Percentiles rank a stretch among this genome's conserved stretches.
Conservation (phyloP, 2,888 invertebrate species). For the Amphipyra tragopoginis region DNA sequence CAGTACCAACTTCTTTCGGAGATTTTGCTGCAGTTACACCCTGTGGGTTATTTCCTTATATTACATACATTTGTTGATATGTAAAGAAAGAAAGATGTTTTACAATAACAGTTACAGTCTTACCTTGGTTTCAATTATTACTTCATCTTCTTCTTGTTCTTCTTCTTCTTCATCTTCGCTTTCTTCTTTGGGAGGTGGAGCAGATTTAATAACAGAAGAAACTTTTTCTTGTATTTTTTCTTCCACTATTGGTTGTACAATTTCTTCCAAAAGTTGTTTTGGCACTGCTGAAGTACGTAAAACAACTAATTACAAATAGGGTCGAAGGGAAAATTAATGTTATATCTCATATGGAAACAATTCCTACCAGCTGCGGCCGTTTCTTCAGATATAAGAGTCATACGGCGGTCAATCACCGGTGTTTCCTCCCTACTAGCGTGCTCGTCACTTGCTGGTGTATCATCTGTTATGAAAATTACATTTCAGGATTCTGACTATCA, state of each 20-base stretch:
- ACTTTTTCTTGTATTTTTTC: constrained; percentile 60
- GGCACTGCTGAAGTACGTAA: constrained; percentile 63
- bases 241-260: constrained; percentile 58
- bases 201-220: constrained; percentile 60
- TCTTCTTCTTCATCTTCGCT: constrained; percentile 71
- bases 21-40: constrained; percentile 46
- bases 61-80: constrained; percentile 23
- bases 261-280: constrained; percentile 59
- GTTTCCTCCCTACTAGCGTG: constrained; percentile 75
- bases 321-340: constrained; percentile 28
- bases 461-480: constrained; percentile 74
- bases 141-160: constrained; percentile 70
- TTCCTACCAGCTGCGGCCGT: constrained; percentile 65
- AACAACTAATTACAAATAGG: constrained; percentile 42
- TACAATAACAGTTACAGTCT: constrained; percentile 30
- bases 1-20: constrained; percentile 53
- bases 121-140: constrained; percentile 60
- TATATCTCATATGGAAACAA: constrained; percentile 36
- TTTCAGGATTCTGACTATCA: constrained; percentile 35
- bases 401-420: constrained; percentile 79
- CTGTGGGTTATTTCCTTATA: constrained; percentile 59
- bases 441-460: constrained; percentile 72
- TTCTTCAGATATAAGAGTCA: constrained; percentile 82
- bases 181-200: constrained; percentile 65
- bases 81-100: constrained; percentile 13